Conservation (phyloP, 2,797 vertebrate genomes). For the Falco concolor region DNA sequence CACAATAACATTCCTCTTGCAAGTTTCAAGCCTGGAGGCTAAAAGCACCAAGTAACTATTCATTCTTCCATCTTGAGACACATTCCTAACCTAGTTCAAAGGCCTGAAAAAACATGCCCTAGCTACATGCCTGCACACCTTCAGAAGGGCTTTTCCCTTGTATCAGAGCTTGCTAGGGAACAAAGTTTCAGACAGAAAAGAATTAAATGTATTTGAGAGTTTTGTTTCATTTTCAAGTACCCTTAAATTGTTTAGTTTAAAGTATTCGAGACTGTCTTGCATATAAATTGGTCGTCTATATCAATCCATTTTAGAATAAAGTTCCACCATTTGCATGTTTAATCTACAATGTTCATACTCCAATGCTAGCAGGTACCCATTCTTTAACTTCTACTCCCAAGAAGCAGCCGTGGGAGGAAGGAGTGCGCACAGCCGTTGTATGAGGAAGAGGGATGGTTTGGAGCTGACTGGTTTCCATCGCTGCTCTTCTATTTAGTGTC, state of each 20-base stretch:
- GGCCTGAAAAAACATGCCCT: constrained; percentile 72
- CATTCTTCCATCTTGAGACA: constrained; percentile 74
- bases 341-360: not conserved
- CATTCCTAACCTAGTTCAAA: constrained; percentile 82
- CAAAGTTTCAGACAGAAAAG: constrained; percentile 21
- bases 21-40: constrained; percentile 75
- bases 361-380: not conserved
- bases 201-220: constrained; percentile 20
- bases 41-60: constrained; percentile 75
- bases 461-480: not conserved
- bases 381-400: not conserved
- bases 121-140: constrained; percentile 71
- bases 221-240: not conserved
- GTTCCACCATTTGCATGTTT: not conserved
- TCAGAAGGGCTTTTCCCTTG: constrained; percentile 51
- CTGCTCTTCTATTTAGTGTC: not conserved
- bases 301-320: not conserved
- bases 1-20: constrained; percentile 78
- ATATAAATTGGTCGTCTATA: not conserved
- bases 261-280: not conserved
- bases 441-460: not conserved
- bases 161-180: constrained; percentile 12
- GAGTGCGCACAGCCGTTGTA: not conserved
- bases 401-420: not conserved
- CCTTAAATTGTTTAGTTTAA: not conserved